Conservation (phyloP, 2,888 invertebrate species). For the Falcaria lacertinaria region DNA sequence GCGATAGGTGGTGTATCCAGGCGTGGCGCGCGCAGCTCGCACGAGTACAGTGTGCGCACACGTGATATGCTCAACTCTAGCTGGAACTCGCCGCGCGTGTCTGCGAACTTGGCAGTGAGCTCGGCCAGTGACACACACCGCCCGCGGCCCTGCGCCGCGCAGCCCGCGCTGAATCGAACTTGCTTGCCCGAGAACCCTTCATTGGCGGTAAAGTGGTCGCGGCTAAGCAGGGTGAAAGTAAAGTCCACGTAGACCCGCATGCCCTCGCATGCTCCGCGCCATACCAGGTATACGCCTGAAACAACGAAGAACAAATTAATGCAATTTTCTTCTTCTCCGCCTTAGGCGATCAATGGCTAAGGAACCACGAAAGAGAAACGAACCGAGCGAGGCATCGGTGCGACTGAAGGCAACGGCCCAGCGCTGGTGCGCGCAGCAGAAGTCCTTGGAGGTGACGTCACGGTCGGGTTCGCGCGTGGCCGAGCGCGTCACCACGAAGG, state of each 20-base stretch:
- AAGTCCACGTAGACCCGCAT: slow-evolving; percentile 89
- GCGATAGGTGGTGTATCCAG: slow-evolving; percentile 81
- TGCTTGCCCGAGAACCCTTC: slow-evolving; percentile 89
- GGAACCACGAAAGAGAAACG: slow-evolving; percentile 10
- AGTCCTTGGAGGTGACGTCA: slow-evolving; percentile 90
- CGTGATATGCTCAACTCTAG: slow-evolving; percentile 88
- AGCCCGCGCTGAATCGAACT: slow-evolving; percentile 83
- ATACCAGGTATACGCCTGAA: slow-evolving; percentile 87
- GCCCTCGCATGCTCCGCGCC: slow-evolving; percentile 87
- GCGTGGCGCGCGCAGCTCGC: slow-evolving; percentile 82
- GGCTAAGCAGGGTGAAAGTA: slow-evolving; percentile 88
- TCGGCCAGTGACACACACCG: slow-evolving; percentile 86
- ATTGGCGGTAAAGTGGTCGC: slow-evolving; percentile 90
- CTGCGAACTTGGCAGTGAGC: slow-evolving; percentile 85
- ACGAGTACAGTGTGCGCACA: slow-evolving; percentile 86
- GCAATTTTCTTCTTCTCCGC: no score
- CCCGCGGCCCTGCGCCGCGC: slow-evolving; percentile 86
- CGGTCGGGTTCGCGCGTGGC: slow-evolving; percentile 88
- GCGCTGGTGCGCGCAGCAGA: slow-evolving; percentile 89
- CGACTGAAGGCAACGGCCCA: slow-evolving; percentile 90
- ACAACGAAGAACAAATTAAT: no score
- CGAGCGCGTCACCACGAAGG: slow-evolving; percentile 89
- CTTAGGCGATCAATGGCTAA: neutral
- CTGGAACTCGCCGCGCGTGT: slow-evolving; percentile 89
- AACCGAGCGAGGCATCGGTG: slow-evolving; percentile 84